Conservation (phyloP, 1,140 invertebrate genomes). For the Lysiphlebus fabarum region DNA sequence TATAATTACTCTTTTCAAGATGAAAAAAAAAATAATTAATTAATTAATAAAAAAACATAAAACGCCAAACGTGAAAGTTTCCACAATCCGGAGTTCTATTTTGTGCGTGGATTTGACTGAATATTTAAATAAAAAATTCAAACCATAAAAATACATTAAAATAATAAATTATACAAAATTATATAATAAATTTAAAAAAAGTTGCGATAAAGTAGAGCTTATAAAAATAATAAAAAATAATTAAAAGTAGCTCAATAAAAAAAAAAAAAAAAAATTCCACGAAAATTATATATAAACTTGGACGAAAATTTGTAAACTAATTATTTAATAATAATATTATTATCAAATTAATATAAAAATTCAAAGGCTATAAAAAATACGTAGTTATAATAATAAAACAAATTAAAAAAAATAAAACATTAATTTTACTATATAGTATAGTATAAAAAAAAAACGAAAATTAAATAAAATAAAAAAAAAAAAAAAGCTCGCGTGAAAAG, state of each 20-base stretch:
- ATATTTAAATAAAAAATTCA: conserved; percentile 19
- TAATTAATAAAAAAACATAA: conserved; percentile 17
- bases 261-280: conserved; percentile 2
- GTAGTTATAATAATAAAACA: conserved; percentile 13
- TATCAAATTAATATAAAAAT: conserved; percentile 1
- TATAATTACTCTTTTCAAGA: too few species aligned
- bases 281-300: conserved; percentile 1
- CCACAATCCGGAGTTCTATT: conserved; percentile 2
- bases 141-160: conserved; percentile 13
- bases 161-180: conserved; percentile 13
- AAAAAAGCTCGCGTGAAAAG: not conserved
- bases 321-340: conserved; percentile 7
- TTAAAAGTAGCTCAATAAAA: conserved; percentile 15
- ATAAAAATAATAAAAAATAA: conserved; percentile 12
- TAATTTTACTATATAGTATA: not conserved
- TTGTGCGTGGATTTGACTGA: conserved; percentile 24
- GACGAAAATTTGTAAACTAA: conserved; percentile 11
- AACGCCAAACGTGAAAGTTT: conserved; percentile 13
- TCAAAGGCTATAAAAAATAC: not conserved
- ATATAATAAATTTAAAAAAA: conserved; percentile 10
- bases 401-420: not conserved
- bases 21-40: not conserved
- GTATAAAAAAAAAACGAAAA: not conserved
- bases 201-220: conserved; percentile 19
- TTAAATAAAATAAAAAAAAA: not conserved